phyloP scores from a whole-genome alignment of 2,888 invertebrate genomes.

The Archips xylosteana region DNA sequence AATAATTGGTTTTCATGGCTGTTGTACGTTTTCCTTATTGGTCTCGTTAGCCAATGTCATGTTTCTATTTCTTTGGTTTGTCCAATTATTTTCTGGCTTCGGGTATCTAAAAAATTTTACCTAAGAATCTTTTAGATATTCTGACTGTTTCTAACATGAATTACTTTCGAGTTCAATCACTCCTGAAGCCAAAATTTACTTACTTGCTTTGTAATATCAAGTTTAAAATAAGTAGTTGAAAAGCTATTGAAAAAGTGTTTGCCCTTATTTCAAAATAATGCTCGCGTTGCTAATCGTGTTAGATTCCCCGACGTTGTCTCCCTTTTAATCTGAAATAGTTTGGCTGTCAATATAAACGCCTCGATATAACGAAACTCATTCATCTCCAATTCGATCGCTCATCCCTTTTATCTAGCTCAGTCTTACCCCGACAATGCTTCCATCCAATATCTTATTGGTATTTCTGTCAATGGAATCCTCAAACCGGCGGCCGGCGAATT shows the following conservation, averaged over 20 bases:
- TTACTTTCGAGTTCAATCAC: not conserved
- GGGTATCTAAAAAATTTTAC: conserved; percentile 1
- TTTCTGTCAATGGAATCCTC: conserved; percentile 30
- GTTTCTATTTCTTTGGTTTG: conserved; percentile 27
- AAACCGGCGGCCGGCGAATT: conserved; percentile 17
- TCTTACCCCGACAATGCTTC: conserved; percentile 30
- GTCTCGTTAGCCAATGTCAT: conserved; percentile 34
- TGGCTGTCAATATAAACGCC: conserved; percentile 1
- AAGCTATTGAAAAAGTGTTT: too few relatives aligned
- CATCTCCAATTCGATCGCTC: conserved; percentile 28
- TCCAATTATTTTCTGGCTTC: conserved; percentile 33
- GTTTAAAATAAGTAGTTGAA: too few relatives aligned
- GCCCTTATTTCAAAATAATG: not conserved
- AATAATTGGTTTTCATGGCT: conserved; percentile 34
- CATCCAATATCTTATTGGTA: conserved; percentile 35
- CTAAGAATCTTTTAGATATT: not conserved
- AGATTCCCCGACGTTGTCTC: not conserved
- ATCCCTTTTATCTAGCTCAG: conserved; percentile 28
- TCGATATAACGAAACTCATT: conserved; percentile 26
- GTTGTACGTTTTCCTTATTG: conserved; percentile 29
- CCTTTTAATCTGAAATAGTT: not conserved
- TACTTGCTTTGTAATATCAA: too few relatives aligned
- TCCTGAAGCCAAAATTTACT: too few relatives aligned
- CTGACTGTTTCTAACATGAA: not conserved
- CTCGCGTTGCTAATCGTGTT: not conserved